Percentiles rank a stretch among this genome's conserved stretches.
Evolutionary conservation across 2,113 vertebrate genomes (phyloP).

Genomic region (Pongo pygmaeus): DNA sequence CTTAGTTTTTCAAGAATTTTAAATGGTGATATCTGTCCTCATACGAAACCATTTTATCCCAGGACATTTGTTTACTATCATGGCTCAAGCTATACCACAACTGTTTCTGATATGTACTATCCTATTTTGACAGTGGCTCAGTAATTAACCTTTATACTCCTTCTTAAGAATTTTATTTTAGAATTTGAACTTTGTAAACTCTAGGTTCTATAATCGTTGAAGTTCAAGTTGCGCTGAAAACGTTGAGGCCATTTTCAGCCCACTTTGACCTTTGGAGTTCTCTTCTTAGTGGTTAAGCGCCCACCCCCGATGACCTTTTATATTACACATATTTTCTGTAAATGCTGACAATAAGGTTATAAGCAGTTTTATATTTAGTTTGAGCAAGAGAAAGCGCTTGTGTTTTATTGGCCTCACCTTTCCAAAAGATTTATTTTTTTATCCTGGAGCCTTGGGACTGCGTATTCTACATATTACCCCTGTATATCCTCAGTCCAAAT

Average conservation of each 20-base stretch:
- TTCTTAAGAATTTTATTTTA: slow-evolving; percentile 38
- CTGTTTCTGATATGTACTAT: background rate
- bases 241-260: background rate
- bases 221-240: no score
- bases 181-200: slow-evolving; percentile 35
- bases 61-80: background rate
- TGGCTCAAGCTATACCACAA: background rate
- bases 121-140: background rate
- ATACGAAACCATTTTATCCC: slow-evolving; percentile 8
- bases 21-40: background rate
- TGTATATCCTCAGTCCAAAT: background rate
- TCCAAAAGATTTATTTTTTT: slow-evolving; percentile 20
- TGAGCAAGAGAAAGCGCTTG: background rate
- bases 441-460: background rate
- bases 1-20: slow-evolving; percentile 31
- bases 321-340: background rate
- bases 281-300: background rate
- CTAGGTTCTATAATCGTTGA: background rate
- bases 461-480: background rate
- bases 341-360: background rate
- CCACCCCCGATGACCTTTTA: background rate
- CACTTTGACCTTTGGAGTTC: background rate
- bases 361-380: slow-evolving; percentile 7
- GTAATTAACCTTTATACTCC: background rate
- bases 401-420: background rate